phyloP scores from a whole-genome alignment of 1,140 invertebrate species.

The Neuroterus valhalla region DNA sequence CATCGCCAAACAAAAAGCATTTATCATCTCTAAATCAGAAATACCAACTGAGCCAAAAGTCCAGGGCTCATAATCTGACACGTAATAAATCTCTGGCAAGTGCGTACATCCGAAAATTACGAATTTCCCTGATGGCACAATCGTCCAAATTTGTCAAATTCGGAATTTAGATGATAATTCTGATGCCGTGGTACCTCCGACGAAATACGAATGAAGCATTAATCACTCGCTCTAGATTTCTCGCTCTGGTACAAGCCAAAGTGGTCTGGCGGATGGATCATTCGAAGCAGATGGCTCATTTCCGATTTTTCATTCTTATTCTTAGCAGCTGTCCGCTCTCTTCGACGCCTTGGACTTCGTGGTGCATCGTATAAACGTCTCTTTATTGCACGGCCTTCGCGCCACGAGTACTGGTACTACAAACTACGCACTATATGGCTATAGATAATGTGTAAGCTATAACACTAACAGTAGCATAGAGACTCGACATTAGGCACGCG shows the following conservation, averaged over 20 bases:
- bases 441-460: neutral
- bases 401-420: conserved; percentile 35
- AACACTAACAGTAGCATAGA: conserved; percentile 6
- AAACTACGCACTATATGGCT: neutral
- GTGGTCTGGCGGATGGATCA: conserved; percentile 45
- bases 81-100: no score
- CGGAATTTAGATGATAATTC: neutral
- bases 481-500: conserved; percentile 24
- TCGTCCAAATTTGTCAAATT: neutral
- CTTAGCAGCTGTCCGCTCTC: conserved; percentile 53
- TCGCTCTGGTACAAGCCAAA: conserved; percentile 41
- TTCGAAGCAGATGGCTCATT: conserved; percentile 53
- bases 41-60: no score
- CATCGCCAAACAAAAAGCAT: no score
- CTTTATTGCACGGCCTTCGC: conserved; percentile 54
- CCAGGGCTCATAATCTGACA: no score
- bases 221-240: conserved; percentile 36
- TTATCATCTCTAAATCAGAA: no score
- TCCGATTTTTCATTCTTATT: conserved; percentile 58
- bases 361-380: conserved; percentile 51
- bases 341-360: conserved; percentile 49
- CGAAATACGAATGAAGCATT: conserved; percentile 34
- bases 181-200: neutral
- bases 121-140: no score
- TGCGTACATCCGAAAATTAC: no score